Evolutionary conservation across 2,797 vertebrate genomes (phyloP).

Genomic region (Orientallactaga sibirica): DNA sequence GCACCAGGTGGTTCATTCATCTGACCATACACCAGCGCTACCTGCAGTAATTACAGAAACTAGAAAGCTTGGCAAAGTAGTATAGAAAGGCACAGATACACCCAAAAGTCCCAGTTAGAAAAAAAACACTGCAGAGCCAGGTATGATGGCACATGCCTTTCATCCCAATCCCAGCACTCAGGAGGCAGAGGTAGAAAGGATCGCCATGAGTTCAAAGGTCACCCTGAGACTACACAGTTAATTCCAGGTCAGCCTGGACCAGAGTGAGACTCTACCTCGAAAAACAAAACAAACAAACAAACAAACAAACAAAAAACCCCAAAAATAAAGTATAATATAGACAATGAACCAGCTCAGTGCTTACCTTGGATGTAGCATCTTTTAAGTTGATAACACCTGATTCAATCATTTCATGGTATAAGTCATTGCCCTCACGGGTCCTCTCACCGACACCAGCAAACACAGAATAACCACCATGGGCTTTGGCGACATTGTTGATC

Average conservation of each 20-base stretch:
- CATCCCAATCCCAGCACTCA: no score
- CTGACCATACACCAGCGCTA: conserved; percentile 98
- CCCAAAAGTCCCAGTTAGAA: not conserved
- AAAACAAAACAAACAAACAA: no score
- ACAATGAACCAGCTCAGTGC: not conserved
- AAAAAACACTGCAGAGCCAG: not conserved
- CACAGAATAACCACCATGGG: conserved; percentile 98
- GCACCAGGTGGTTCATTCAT: conserved; percentile 99
- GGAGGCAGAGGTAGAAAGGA: no score
- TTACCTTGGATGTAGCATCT: conserved; percentile 97
- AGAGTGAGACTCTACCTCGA: no score
- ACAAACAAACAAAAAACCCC: no score
- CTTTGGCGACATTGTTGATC: conserved; percentile 99
- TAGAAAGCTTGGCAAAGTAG: not conserved
- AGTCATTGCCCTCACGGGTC: conserved; percentile 97
- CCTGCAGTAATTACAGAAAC: conserved; percentile 85
- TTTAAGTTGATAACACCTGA: conserved; percentile 99
- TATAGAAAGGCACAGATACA: not conserved
- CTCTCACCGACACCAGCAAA: conserved; percentile 98
- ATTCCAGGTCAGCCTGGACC: no score
- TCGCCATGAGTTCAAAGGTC: no score
- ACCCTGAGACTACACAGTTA: no score
- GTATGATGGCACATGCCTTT: no score
- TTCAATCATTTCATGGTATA: conserved; percentile 99
- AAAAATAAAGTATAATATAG: not conserved